A percentile compares a stretch with the other conserved stretches of the same genome.
These are phyloP conservation scores for Halictus rubicundus DNA, from an alignment of 1,140 invertebrate species.

Conservation along the genomic window DNA sequence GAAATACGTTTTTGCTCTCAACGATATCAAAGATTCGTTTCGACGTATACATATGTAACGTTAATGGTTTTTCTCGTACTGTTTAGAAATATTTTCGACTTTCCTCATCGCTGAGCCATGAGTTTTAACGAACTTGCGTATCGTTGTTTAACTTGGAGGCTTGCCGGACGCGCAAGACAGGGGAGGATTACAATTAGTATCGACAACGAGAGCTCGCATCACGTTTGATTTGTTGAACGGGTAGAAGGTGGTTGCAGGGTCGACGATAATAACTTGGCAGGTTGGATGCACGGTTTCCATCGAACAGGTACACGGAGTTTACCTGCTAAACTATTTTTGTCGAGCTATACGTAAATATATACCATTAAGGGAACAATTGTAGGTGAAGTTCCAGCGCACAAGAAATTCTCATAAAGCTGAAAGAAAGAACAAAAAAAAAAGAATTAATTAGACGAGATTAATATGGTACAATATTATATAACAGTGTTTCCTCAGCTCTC, in stretches of 20 bases:
- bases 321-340: not conserved
- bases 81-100: slow-evolving; percentile 18
- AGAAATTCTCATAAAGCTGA: slow-evolving; percentile 24
- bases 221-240: slow-evolving; percentile 11
- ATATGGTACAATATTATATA: slow-evolving; percentile 43
- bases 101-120: slow-evolving; percentile 3
- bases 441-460: slow-evolving; percentile 24
- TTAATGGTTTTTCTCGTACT: not conserved
- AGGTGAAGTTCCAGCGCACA: slow-evolving; percentile 47
- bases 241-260: not conserved
- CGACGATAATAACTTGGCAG: not conserved
- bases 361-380: slow-evolving; percentile 48
- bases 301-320: not conserved
- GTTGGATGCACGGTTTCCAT: too few species aligned
- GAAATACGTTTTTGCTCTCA: not conserved
- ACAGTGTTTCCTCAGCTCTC: slow-evolving; percentile 3
- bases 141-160: not conserved
- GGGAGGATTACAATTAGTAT: not conserved
- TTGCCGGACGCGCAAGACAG: not conserved
- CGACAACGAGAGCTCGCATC: not conserved
- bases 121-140: not conserved
- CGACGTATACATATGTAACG: slow-evolving; percentile 1
- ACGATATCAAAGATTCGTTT: slow-evolving; percentile 20
- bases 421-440: slow-evolving; percentile 14
- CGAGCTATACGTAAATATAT: slow-evolving; percentile 22